A percentile compares a stretch with the other conserved stretches of the same genome.
These are phyloP conservation scores for Tyto alba DNA, from an alignment of 2,113 vertebrate species.

Conservation along the genomic window DNA sequence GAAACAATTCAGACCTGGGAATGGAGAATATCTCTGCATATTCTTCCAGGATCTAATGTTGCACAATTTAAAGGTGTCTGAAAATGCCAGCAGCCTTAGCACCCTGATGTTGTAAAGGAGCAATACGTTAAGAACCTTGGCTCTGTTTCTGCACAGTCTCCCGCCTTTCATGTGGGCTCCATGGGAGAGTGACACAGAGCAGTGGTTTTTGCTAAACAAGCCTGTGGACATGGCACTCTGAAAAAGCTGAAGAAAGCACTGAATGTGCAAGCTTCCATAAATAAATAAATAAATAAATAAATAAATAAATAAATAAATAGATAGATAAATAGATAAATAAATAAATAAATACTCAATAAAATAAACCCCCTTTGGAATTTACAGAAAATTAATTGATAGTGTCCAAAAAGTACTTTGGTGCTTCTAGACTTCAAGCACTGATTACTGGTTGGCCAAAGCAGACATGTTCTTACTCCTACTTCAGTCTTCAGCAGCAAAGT, in stretches of 20 bases:
- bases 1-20: not conserved
- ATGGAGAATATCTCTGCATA: not conserved
- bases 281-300: no score
- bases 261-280: not conserved
- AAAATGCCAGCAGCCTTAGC: not conserved
- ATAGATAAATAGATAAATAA: no score
- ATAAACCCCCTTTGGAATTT: not conserved
- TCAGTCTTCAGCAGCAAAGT: not conserved
- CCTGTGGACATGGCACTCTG: not conserved
- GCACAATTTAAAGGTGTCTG: not conserved
- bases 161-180: not conserved
- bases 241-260: not conserved
- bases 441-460: not conserved
- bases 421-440: not conserved
- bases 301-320: no score
- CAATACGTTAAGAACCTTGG: not conserved
- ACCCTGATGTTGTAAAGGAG: not conserved
- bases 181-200: accelerated
- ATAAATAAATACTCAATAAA: no score
- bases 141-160: not conserved
- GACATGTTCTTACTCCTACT: not conserved
- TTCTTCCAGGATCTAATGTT: not conserved
- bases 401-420: not conserved
- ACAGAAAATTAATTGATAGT: not conserved
- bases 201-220: not conserved